A percentile compares a stretch with the other conserved stretches of the same genome.
Conservation (phyloP, 2,888 invertebrate genomes). For the Girardia tigrina region DNA sequence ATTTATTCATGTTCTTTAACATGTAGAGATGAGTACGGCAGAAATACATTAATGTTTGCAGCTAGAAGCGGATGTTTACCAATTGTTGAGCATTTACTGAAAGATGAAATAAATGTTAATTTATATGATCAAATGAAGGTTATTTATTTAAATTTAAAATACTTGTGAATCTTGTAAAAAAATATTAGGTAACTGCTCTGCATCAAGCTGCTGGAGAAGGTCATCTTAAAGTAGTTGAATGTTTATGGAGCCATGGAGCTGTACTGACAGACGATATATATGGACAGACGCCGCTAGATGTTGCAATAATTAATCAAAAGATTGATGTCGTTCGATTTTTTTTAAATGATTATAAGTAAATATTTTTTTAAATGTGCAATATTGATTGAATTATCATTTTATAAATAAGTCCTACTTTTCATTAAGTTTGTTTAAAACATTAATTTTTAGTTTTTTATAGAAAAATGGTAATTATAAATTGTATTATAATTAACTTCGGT, state of each 20-base stretch:
- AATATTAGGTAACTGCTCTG: neutral
- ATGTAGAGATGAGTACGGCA: neutral
- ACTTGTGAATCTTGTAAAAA: neutral
- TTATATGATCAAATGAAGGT: constrained; percentile 7
- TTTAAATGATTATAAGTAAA: neutral
- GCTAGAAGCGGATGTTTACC: neutral
- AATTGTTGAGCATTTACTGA: neutral
- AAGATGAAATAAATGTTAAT: neutral
- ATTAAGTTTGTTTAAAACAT: too few species aligned
- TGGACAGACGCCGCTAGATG: neutral
- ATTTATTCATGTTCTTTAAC: too few species aligned
- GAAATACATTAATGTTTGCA: neutral
- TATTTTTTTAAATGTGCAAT: neutral
- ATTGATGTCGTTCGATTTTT: neutral
- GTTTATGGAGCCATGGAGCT: neutral
- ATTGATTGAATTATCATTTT: too few species aligned
- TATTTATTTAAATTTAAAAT: too few species aligned
- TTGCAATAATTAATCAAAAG: neutral
- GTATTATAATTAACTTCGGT: too few species aligned
- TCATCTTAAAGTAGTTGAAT: neutral
- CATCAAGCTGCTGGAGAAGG: neutral
- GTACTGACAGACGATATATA: neutral
- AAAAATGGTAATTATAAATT: too few species aligned
- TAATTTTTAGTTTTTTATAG: too few species aligned
- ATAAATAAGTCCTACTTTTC: too few species aligned